Evolutionary conservation across 2,888 invertebrate species (phyloP).

Genomic region (Drosophila imparisetae): DNA sequence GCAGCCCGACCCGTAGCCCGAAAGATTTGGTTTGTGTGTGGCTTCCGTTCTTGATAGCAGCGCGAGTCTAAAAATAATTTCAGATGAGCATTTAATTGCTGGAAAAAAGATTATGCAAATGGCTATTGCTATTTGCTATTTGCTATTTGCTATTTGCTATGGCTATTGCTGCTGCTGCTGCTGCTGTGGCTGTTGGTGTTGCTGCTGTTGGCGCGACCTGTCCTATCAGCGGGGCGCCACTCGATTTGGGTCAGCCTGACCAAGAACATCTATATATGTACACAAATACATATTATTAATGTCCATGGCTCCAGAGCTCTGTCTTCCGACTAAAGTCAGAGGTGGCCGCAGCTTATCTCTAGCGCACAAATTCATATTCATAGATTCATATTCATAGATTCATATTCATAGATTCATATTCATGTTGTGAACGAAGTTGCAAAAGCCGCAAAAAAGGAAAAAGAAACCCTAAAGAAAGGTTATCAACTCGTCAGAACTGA

Average conservation of each 20-base stretch:
- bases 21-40: constrained; percentile 39
- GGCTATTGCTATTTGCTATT: constrained; percentile 1
- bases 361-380: constrained; percentile 1
- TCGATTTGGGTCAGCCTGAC: constrained; percentile 54
- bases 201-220: constrained; percentile 39
- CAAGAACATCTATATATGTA: constrained; percentile 32
- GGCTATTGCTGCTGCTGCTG: background rate
- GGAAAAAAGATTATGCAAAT: constrained; percentile 28
- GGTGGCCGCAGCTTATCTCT: constrained; percentile 41
- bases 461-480: constrained; percentile 5
- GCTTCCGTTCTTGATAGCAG: constrained; percentile 52
- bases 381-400: background rate
- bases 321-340: constrained; percentile 38
- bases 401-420: constrained; percentile 1
- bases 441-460: background rate
- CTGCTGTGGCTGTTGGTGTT: background rate
- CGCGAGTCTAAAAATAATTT: constrained; percentile 40
- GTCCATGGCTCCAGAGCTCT: constrained; percentile 9
- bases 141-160: background rate
- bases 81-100: constrained; percentile 41
- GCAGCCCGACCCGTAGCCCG: constrained; percentile 15
- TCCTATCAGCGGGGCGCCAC: constrained; percentile 45
- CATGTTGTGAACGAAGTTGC: constrained; percentile 34
- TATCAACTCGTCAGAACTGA: constrained; percentile 31
- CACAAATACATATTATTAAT: background rate